phyloP scores from a whole-genome alignment of 2,888 invertebrate species.

The Cheilosia vernalis region DNA sequence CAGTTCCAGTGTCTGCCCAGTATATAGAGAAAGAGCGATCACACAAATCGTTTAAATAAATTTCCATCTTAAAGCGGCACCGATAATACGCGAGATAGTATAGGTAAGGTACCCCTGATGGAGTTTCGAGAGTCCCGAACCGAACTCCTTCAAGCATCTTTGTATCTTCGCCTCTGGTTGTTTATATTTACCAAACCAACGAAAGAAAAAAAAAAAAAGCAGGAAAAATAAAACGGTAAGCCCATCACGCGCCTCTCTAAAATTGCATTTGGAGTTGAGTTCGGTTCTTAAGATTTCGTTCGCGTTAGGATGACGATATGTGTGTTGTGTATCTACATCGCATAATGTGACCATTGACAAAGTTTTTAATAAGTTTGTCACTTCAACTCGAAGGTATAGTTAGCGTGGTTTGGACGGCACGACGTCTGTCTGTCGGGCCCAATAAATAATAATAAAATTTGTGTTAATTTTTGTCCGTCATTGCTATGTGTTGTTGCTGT shows the following conservation, averaged over 20 bases:
- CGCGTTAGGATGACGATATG: conserved; percentile 50
- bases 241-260: conserved; percentile 22
- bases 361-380: conserved; percentile 74
- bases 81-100: conserved; percentile 48
- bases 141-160: conserved; percentile 41
- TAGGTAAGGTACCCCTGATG: conserved; percentile 16
- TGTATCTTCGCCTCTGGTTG: conserved; percentile 40
- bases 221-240: conserved; percentile 16
- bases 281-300: conserved; percentile 34
- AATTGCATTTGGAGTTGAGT: conserved; percentile 49
- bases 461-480: conserved; percentile 79
- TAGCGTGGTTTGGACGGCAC: background rate
- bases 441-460: conserved; percentile 83
- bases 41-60: conserved; percentile 73
- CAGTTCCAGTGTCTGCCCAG: background rate
- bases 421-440: conserved; percentile 77
- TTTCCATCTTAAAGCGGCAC: conserved; percentile 71
- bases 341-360: conserved; percentile 74
- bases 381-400: conserved; percentile 31
- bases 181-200: conserved; percentile 62
- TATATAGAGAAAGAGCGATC: background rate
- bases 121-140: conserved; percentile 25
- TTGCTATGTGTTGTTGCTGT: conserved; percentile 44
- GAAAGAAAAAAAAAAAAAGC: conserved; percentile 16
- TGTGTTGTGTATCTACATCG: conserved; percentile 67